Evolutionary conservation across 2,113 vertebrate species (phyloP), one percentile per base, ranked within the genome.

Genomic region (Ondatra zibethicus): DNA sequence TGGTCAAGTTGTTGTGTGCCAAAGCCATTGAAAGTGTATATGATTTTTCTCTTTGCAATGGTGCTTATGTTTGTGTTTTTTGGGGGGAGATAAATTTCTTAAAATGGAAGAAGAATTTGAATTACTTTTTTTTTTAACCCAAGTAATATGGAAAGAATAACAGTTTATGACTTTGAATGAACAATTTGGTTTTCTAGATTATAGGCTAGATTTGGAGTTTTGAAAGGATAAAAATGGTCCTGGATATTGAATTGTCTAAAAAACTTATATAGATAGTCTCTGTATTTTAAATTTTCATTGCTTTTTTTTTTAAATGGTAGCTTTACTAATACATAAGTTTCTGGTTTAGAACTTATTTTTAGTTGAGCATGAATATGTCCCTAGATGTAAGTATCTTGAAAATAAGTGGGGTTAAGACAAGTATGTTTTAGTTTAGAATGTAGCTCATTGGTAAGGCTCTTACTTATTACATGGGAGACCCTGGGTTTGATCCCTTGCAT

Each of bases 31-130:
- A 52, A 84, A 2, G 61, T 95, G 1, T 70, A 58, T 94, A 31
- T 88, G 70, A 72, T 66, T 88, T 95, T 92, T 84, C 61, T 96
- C 55, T 95, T n/a, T 81, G 17, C 88, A 65, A 12, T 10, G 73
- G 42, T 88, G 47, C 47, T 89, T 90, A 73, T 95, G 89, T 68
- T 90, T 94, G 21, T 95, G 5, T 16, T 17, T 39, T 94, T 70
- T 31, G 8, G 1, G 36, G 72, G 25, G 75, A 65, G 63, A 68
- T 87, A 81, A 8, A 73, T 80, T 92, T 96, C 13, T 92, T 45
- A 91, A 97, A 65, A 33, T 89, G 61, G 76, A 80, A 95, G 90
- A 89, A 14, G 66, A 94, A 88, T 96, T 92, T 90, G 85, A 95
- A 68, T 84, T 94, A 63, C 88, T 94, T 9, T 92, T 89, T 88